Evolutionary conservation across 2,113 vertebrate genomes (phyloP).

Genomic region (Jaculus jaculus): DNA sequence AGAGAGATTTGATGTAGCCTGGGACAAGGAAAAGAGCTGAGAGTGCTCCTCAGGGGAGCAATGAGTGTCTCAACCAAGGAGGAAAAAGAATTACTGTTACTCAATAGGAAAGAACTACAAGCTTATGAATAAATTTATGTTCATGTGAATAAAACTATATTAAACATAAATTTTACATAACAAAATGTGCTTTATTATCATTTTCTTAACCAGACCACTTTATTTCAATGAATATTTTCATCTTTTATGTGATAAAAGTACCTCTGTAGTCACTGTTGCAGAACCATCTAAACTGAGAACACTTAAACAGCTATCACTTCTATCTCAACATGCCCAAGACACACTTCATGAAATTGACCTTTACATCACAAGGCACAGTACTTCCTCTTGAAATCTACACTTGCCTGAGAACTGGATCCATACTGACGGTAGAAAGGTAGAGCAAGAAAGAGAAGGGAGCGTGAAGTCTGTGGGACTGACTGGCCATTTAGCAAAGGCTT

Average conservation of each 20-base stretch:
- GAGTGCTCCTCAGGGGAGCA: background rate
- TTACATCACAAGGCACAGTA: background rate
- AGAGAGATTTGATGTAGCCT: background rate
- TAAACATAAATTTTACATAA: constrained; percentile 19
- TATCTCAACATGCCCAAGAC: background rate
- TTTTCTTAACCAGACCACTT: background rate
- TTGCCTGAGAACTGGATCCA: background rate
- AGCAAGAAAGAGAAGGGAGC: background rate
- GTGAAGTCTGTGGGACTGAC: background rate
- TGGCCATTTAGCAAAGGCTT: background rate
- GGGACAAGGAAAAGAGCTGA: background rate
- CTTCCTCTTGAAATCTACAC: background rate
- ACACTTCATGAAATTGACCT: background rate
- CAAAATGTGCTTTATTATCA: background rate
- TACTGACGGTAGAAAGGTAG: background rate
- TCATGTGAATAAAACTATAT: background rate
- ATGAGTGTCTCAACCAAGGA: background rate
- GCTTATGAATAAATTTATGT: background rate
- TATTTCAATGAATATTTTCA: background rate
- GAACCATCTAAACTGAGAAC: background rate
- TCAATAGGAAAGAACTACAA: background rate
- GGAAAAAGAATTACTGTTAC: background rate
- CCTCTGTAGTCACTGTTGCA: background rate
- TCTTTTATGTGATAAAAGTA: background rate
- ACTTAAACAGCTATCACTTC: background rate